Evolutionary conservation across 2,797 vertebrate genomes (phyloP).

Genomic region (Hoplostethus mediterraneus): DNA sequence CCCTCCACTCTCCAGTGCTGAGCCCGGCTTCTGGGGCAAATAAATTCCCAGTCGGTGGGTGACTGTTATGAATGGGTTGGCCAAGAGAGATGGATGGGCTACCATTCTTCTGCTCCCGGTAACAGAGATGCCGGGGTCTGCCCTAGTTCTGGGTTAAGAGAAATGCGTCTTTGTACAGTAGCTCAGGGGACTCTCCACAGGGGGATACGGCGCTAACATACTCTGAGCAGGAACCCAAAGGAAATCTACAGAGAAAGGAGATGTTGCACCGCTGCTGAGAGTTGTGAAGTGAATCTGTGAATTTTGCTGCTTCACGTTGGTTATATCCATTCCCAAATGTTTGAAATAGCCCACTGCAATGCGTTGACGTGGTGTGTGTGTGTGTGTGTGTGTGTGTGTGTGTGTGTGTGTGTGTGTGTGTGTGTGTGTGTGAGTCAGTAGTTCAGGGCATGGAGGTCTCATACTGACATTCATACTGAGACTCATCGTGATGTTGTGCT

Average conservation of each 20-base stretch:
- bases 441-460: conserved; percentile 22
- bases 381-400: neutral
- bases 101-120: conserved; percentile 62
- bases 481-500: conserved; percentile 20
- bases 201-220: conserved; percentile 60
- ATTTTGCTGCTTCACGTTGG: conserved; percentile 55
- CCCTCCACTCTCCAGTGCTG: conserved; percentile 41
- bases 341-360: conserved; percentile 25
- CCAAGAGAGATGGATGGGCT: conserved; percentile 70
- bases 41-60: conserved; percentile 73
- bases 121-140: conserved; percentile 76
- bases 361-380: conserved; percentile 47
- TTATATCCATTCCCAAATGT: conserved; percentile 45
- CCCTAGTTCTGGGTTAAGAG: conserved; percentile 71
- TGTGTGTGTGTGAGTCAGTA: conserved; percentile 4
- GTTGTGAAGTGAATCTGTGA: conserved; percentile 27
- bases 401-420: neutral
- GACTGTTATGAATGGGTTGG: conserved; percentile 80
- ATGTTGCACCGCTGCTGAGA: conserved; percentile 32
- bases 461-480: conserved; percentile 36
- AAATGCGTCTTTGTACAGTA: conserved; percentile 68
- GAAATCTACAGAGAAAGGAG: conserved; percentile 58
- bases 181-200: conserved; percentile 66
- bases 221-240: conserved; percentile 61
- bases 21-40: conserved; percentile 77